These are phyloP conservation scores for Elaeidobius kamerunicus DNA, from an alignment of 2,888 invertebrate genomes.

Conservation along the genomic window DNA sequence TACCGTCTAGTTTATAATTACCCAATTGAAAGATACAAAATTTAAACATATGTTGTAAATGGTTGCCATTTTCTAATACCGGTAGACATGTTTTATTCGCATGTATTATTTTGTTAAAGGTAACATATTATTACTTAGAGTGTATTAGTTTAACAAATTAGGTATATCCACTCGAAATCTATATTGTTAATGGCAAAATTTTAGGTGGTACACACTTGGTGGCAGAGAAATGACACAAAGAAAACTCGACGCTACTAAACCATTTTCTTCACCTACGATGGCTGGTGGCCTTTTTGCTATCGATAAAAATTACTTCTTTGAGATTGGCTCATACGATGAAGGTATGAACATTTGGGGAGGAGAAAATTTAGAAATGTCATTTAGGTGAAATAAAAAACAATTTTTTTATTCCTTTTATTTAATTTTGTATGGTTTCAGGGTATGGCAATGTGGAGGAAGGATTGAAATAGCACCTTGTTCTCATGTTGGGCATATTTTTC, in stretches of 20 bases:
- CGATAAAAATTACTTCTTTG: slow-evolving; percentile 79
- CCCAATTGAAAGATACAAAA: no score
- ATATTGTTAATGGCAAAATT: no score
- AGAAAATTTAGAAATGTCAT: slow-evolving; percentile 96
- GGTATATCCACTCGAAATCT: no score
- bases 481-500: slow-evolving; percentile 89
- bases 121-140: no score
- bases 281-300: slow-evolving; percentile 94
- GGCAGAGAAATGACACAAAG: slow-evolving; percentile 61
- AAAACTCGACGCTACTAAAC: slow-evolving; percentile 62
- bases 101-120: no score
- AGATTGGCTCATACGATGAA: slow-evolving; percentile 70
- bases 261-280: slow-evolving; percentile 84
- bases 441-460: slow-evolving; percentile 93
- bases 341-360: slow-evolving; percentile 94
- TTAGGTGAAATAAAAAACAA: slow-evolving; percentile 52
- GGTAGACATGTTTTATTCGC: no score
- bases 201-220: slow-evolving; percentile 70
- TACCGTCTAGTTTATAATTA: no score
- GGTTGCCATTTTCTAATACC: no score
- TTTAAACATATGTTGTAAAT: no score
- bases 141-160: no score
- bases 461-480: slow-evolving; percentile 92
- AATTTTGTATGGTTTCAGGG: slow-evolving; percentile 51
- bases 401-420: neutral